Conservation (phyloP, 2,113 vertebrate genomes). For the Romanogobio albipinnatus region DNA sequence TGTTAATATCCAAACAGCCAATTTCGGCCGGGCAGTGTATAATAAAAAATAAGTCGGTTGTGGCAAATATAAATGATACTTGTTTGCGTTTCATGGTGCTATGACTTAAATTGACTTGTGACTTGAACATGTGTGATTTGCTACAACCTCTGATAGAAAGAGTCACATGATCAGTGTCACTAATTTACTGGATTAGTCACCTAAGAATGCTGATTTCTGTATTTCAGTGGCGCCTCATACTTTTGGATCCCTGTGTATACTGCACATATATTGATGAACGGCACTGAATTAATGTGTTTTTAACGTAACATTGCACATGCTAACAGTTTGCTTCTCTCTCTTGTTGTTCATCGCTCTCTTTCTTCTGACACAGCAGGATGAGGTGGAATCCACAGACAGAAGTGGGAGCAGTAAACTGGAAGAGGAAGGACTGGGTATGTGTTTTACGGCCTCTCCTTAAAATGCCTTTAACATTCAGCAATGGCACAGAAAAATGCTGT, state of each 20-base stretch:
- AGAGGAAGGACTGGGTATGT: constrained; percentile 60
- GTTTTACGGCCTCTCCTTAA: background rate
- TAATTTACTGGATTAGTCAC: background rate
- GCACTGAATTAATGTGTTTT: background rate
- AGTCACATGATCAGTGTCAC: background rate
- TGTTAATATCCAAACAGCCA: too few relatives aligned
- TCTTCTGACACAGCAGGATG: constrained; percentile 65
- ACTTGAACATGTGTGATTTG: too few relatives aligned
- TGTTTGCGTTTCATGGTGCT: too few relatives aligned
- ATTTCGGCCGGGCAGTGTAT: too few relatives aligned
- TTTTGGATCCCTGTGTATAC: background rate
- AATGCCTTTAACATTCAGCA: background rate
- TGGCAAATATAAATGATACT: too few relatives aligned
- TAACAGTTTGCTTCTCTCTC: constrained; percentile 51
- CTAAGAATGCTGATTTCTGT: background rate
- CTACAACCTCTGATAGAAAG: background rate
- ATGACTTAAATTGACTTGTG: too few relatives aligned
- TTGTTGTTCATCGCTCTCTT: constrained; percentile 4
- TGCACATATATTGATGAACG: too few relatives aligned
- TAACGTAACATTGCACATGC: background rate
- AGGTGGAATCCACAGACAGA: constrained; percentile 68
- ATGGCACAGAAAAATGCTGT: background rate
- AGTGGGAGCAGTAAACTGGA: constrained; percentile 74
- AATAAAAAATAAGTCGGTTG: too few relatives aligned
- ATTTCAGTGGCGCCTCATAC: background rate